A percentile compares a stretch with the other conserved stretches of the same genome.
Conservation (phyloP, 1,140 invertebrate species). For the Zaprionus taronus region DNA sequence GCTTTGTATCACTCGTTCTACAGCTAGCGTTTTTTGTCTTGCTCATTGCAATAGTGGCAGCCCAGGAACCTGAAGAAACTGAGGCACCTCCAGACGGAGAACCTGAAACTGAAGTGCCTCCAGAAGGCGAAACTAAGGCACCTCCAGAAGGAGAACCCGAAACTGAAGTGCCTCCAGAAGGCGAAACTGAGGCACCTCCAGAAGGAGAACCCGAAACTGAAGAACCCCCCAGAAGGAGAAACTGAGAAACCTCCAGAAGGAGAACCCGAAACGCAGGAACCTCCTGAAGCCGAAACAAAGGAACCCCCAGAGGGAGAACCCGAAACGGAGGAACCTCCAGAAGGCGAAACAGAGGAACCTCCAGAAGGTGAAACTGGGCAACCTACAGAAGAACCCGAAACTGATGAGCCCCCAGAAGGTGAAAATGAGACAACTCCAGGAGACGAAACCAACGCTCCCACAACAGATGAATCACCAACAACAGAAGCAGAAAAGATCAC, state of each 20-base stretch:
- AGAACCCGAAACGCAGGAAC: background rate
- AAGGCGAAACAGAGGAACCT: background rate
- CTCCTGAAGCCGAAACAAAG: background rate
- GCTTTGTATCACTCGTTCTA: background rate
- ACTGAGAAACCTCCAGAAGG: background rate
- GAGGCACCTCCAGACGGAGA: background rate
- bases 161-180: background rate
- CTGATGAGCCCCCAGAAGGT: background rate
- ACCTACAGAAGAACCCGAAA: background rate
- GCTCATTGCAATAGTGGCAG: background rate
- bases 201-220: background rate
- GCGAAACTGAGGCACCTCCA: too few relatives aligned
- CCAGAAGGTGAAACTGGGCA: background rate
- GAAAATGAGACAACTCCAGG: background rate
- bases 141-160: too few relatives aligned
- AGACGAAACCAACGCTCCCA: background rate
- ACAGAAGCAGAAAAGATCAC: background rate
- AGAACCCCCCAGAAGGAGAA: rapidly evolving
- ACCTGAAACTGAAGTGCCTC: background rate
- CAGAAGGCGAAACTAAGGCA: background rate
- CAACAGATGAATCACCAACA: background rate
- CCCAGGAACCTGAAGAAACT: background rate
- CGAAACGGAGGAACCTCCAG: background rate
- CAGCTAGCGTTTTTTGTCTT: background rate
- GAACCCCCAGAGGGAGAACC: background rate